Base-by-base conservation (phyloP, 2,888 invertebrate genomes). In the Atrina japonica region DNA sequence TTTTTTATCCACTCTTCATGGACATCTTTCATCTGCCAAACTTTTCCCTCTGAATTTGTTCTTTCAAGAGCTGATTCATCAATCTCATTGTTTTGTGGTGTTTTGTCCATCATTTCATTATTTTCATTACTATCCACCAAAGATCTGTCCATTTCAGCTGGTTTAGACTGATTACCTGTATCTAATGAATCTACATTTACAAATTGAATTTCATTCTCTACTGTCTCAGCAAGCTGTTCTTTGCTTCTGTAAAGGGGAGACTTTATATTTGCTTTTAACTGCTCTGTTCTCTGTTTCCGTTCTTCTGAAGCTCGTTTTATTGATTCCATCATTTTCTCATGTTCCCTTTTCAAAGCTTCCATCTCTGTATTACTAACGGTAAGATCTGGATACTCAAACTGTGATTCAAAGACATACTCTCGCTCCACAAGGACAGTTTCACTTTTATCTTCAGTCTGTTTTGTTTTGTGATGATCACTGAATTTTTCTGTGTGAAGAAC, bases 271-370 rank as follows among this genome's bases (percentile, higher is more conserved):
- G 50, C 27, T 40, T 74, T 71, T 14, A 80, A 55, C 52, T 64
- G 61, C 40, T 75, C 73, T 70, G 75, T 75, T 58, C 77, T 73
- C 25, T 29, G 59, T 50, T 72, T 76, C 56, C 80, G 77, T 18
- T 77, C 72, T 43, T 75, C 73, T 30, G 80, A 68, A 25, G 80
- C 80, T 50, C 73, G 77, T 60, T 61, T 70, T 7, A 87, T 70
- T 43, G 84, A 78, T 47, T 77, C 80, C 82, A 87, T 83, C 74
- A 86, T 80, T 67, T 80, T 81, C 3, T 76, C 71, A 81, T 87
- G 86, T 61, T 86, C 85, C 29, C 75, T 71, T 55, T 81, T 81
- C 21, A 87, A 75, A 16, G 78, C 83, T 41, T 83, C 82, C 65
- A 87, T 81, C 60, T 85, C 85, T 43, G 76, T 71, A 59, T 76